These are phyloP conservation scores for Xenopus petersii DNA, from an alignment of 2,797 vertebrate genomes.

Conservation along the genomic window DNA sequence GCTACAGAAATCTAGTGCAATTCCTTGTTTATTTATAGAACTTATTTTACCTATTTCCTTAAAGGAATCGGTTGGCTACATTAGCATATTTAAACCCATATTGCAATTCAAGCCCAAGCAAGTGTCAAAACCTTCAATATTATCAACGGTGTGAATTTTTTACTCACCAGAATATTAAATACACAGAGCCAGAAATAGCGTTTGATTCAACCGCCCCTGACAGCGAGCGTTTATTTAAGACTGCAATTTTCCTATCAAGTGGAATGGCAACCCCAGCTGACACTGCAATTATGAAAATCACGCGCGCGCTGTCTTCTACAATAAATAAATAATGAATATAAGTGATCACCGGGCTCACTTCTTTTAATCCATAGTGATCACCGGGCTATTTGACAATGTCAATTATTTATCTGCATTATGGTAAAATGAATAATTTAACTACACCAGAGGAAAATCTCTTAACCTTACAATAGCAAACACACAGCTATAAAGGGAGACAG, in stretches of 20 bases:
- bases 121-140: neutral
- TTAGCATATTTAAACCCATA: neutral
- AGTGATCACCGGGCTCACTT: conserved; percentile 11
- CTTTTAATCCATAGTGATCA: neutral
- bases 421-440: conserved; percentile 45
- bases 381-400: conserved; percentile 28
- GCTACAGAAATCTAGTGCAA: too few species aligned
- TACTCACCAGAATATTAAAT: neutral
- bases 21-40: too few species aligned
- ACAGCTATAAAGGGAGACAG: neutral
- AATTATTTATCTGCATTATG: conserved; percentile 43
- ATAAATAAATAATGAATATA: conserved; percentile 23
- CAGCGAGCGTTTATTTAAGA: conserved; percentile 8
- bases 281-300: conserved; percentile 10
- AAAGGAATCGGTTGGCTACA: neutral
- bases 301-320: neutral
- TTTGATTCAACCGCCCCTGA: conserved; percentile 4
- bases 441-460: conserved; percentile 29
- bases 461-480: conserved; percentile 27
- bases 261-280: neutral
- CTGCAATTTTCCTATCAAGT: conserved; percentile 11
- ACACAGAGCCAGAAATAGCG: neutral
- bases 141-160: neutral
- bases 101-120: neutral
- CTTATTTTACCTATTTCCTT: neutral